These are phyloP conservation scores for Prochilodus magdalenae DNA, from an alignment of 2,113 vertebrate genomes.

Conservation along the genomic window DNA sequence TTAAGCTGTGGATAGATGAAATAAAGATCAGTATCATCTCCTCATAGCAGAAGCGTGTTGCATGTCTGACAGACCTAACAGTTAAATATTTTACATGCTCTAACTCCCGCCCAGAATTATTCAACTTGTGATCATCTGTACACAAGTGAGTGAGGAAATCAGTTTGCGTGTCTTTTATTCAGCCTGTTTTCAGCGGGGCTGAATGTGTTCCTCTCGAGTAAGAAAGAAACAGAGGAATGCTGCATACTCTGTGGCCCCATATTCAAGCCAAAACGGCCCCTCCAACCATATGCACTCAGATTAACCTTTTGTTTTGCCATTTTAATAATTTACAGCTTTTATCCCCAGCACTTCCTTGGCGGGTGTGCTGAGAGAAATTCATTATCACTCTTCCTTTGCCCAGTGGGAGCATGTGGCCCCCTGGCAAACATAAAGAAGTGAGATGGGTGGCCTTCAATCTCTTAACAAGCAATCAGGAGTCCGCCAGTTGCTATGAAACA, in stretches of 20 bases:
- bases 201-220: background rate
- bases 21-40: background rate
- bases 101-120: background rate
- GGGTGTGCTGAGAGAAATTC: slow-evolving; percentile 37
- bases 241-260: background rate
- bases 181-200: background rate
- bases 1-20: background rate
- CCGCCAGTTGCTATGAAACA: slow-evolving; percentile 15
- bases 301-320: slow-evolving; percentile 36
- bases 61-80: background rate
- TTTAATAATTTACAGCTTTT: slow-evolving; percentile 35
- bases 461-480: slow-evolving; percentile 42
- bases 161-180: background rate
- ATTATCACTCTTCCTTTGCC: background rate
- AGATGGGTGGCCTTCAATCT: slow-evolving; percentile 17
- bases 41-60: background rate
- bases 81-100: background rate
- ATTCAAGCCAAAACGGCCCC: background rate
- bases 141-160: background rate
- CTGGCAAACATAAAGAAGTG: slow-evolving; percentile 13
- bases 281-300: background rate
- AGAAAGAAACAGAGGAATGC: background rate
- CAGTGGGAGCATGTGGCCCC: slow-evolving; percentile 15
- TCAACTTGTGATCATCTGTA: background rate
- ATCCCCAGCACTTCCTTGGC: background rate